phyloP scores from a whole-genome alignment of 2,888 invertebrate species.

The Melikaiella ostensackeni region DNA sequence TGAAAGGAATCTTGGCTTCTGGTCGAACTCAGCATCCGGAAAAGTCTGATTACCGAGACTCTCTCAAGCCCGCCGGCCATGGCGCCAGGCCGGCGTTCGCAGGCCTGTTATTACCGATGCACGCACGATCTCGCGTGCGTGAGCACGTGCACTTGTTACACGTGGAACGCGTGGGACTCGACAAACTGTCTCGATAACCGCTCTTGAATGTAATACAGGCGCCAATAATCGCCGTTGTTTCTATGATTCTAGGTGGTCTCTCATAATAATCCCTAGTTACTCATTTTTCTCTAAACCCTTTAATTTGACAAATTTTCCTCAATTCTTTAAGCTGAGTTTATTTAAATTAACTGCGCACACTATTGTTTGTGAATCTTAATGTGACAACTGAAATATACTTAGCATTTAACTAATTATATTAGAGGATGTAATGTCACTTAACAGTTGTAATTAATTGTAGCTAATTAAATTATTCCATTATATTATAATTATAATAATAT shows the following conservation, averaged over 20 bases:
- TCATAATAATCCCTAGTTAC: not conserved
- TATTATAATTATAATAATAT: too few relatives aligned
- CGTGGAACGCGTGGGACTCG: slow-evolving; percentile 67
- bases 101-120: slow-evolving; percentile 70
- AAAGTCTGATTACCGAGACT: slow-evolving; percentile 49
- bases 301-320: not conserved
- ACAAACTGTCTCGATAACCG: slow-evolving; percentile 58
- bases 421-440: not conserved
- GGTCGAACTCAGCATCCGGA: slow-evolving; percentile 32
- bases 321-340: too few relatives aligned
- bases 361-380: too few relatives aligned
- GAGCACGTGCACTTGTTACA: slow-evolving; percentile 63
- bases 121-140: slow-evolving; percentile 68
- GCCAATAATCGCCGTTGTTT: slow-evolving; percentile 17
- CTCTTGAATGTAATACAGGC: slow-evolving; percentile 16
- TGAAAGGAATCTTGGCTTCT: slow-evolving; percentile 28
- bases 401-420: not conserved
- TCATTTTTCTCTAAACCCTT: not conserved
- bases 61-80: slow-evolving; percentile 60
- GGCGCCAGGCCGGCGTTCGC: slow-evolving; percentile 69
- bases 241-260: slow-evolving; percentile 28
- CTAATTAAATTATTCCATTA: too few relatives aligned
- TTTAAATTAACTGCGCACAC: too few relatives aligned
- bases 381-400: not conserved
- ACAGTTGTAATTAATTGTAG: too few relatives aligned